Evolutionary conservation across 2,797 vertebrate genomes (phyloP), one percentile per base, ranked within the genome.

Genomic region (Setipinna tenuifilis): DNA sequence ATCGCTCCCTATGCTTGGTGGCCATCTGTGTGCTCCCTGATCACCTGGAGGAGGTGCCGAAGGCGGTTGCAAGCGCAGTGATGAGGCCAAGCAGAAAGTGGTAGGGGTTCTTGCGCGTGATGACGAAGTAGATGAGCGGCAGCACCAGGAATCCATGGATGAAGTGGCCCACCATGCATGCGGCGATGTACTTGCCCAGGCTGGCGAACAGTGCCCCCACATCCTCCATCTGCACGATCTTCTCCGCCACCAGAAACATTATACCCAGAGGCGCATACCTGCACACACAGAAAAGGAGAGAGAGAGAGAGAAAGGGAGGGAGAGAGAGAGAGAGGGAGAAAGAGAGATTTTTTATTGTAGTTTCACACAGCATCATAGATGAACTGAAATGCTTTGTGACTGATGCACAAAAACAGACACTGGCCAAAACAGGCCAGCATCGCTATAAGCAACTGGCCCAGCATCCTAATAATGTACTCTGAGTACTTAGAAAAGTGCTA

Each of bases 261-360:
- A 98, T 98, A 93, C 97, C 97, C 35, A 98, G 0, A 0, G 97
- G 97, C 0, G 97, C 96, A 0, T 98, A 98, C 97, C 97, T 98
- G 84, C 0, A 83, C 59, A 48, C 4, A 48, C 4, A 48, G 46
- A 48, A 48, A 48, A 10, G 10, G 46, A 48, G 46, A 48, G 46
- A 48, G 46, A 48, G 46, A 48, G 46, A 48, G 46, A 48, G 46
- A 48, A 10, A 48, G 46, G 28, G 12, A 82, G 21, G 41, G 2
- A 71, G 58, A 82, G 48, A 12, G n/a, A 61, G 28, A 2, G 14
- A n/a, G 19, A 9, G 21, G 4, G 31, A 23, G 23, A 28, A 31
- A 59, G 17, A 12, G 2, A 5, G 3, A 82, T n/a, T n/a, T n/a
- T n/a, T n/a, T n/a, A n/a, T n/a, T n/a, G n/a, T n/a, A n/a, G n/a